Evolutionary conservation across 2,113 vertebrate species (phyloP).

Genomic region (Passer montanus): DNA sequence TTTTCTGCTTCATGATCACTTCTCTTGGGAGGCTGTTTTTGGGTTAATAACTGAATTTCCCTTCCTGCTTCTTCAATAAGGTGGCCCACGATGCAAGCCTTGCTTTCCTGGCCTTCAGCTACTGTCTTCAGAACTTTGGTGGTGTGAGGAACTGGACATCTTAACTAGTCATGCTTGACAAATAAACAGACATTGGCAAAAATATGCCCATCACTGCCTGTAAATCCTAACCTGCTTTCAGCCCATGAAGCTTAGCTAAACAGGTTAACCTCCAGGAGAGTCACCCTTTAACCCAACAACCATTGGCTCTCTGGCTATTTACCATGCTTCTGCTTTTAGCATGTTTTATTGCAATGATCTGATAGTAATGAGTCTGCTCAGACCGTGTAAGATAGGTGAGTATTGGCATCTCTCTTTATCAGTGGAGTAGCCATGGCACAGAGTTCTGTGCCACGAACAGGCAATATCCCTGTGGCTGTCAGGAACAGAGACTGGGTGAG

Average conservation of each 20-base stretch:
- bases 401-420: background rate
- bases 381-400: background rate
- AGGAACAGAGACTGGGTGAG: background rate
- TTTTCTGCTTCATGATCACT: background rate
- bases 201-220: background rate
- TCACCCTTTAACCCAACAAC: background rate
- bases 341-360: background rate
- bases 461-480: background rate
- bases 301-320: constrained; percentile 9
- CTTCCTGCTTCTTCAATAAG: constrained; percentile 60
- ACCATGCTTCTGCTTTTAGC: constrained; percentile 21
- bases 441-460: background rate
- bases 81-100: constrained; percentile 46
- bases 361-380: background rate
- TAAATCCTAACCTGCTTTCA: constrained; percentile 34
- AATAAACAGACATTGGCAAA: constrained; percentile 23
- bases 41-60: constrained; percentile 40
- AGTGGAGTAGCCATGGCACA: background rate
- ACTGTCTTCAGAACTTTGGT: constrained; percentile 64
- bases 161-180: constrained; percentile 27
- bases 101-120: constrained; percentile 60
- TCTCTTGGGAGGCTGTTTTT: background rate
- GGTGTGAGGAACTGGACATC: constrained; percentile 46
- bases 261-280: background rate
- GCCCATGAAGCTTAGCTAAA: constrained; percentile 41